Conservation (phyloP, 1,140 invertebrate species). For the Drosophila insularis region DNA sequence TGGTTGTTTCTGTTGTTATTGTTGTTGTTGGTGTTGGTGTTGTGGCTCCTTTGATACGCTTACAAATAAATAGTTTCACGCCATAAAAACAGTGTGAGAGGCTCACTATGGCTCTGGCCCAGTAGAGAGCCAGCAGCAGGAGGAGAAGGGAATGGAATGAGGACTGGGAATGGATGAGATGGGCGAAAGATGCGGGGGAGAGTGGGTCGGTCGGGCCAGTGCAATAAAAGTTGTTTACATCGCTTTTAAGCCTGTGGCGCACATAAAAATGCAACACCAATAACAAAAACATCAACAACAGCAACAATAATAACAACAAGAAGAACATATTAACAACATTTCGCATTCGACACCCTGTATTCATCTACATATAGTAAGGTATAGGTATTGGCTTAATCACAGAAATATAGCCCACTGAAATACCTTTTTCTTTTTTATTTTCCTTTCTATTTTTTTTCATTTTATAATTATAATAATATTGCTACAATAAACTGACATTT, state of each 20-base stretch:
- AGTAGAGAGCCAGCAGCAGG: background rate
- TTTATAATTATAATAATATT: no score
- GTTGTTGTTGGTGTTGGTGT: slow-evolving; percentile 30
- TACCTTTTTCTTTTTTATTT: no score
- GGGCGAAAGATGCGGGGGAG: background rate
- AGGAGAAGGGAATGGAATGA: background rate
- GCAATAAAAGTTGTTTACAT: slow-evolving; percentile 78
- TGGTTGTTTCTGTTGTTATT: background rate
- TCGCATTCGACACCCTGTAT: slow-evolving; percentile 34
- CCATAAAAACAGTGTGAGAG: slow-evolving; percentile 50
- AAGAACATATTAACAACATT: slow-evolving; percentile 69
- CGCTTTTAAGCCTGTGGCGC: slow-evolving; percentile 63
- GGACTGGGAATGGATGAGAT: background rate
- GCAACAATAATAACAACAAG: slow-evolving; percentile 48
- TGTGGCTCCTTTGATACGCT: slow-evolving; percentile 74
- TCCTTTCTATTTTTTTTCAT: no score
- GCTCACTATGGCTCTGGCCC: background rate
- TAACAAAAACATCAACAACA: slow-evolving; percentile 23
- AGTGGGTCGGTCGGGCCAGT: slow-evolving; percentile 20
- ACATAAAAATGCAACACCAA: slow-evolving; percentile 66
- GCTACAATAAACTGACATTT: no score
- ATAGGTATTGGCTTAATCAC: background rate
- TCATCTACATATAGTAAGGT: background rate
- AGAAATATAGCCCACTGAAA: no score
- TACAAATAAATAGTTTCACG: slow-evolving; percentile 79